Base-by-base conservation (phyloP, 2,797 vertebrate species). In the Pangasius sanitwongsei region DNA sequence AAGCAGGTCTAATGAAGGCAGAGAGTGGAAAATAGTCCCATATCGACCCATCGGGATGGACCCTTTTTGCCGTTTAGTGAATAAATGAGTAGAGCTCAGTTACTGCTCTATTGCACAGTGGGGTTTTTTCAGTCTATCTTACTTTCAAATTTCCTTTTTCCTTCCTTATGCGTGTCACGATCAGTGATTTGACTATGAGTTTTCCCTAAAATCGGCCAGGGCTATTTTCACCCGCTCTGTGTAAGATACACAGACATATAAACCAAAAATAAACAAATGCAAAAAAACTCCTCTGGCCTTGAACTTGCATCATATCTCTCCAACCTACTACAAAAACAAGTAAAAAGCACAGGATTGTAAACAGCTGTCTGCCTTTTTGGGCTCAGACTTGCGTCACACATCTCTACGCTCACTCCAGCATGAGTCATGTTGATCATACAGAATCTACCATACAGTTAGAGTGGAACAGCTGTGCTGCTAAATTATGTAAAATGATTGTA, bases 331-430 rank as follows among this genome's bases (percentile, higher is more conserved):
- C 55, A 86, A 85, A 85, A 53, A 57, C 18, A 55, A 61, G 81
- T 53, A 75, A 85, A 85, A 78, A 85, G 84, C 87, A 69, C 16
- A 28, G 61, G 59, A 86, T 70, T 80, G 83, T 77, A 86, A 86
- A 69, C 88, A 82, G 75, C 88, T 81, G 23, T 44, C 88, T 80
- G 89, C 86, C n/a, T 72, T 83, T n/a, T 86, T 83, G 70, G 59
- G n/a, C 48, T 67, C 0, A 25, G 28, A 15, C 85, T 87, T 89
- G 72, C 86, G 63, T 87, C 86, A 89, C 53, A 77, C 65, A 82
- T 77, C 44, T 84, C 75, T 28, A 31, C 4, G 50, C 89, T 83
- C 70, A 44, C 82, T 77, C 48, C 80, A 77, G 80, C 37, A 81
- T 87, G 88, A 87, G 81, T 82, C 57, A 87, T 67, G 48, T 31